phyloP scores from a whole-genome alignment of 2,888 invertebrate genomes.

The Agriotes lineatus region DNA sequence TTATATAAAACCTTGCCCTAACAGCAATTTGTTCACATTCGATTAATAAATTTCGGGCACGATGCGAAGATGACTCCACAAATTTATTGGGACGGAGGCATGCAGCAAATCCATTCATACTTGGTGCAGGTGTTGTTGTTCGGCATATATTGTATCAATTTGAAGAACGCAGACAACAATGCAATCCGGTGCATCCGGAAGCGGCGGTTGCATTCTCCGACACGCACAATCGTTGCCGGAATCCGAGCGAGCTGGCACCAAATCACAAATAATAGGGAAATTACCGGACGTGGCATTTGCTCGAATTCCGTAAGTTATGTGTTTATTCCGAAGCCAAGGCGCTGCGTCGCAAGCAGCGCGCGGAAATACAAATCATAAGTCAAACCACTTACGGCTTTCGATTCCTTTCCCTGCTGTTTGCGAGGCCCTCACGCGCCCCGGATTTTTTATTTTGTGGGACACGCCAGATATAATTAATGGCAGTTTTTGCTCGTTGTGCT shows the following conservation, averaged over 20 bases:
- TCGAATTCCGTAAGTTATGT: constrained; percentile 43
- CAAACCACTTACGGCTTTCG: constrained; percentile 15
- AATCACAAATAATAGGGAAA: constrained; percentile 49
- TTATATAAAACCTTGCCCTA: too few species aligned
- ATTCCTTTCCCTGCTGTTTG: constrained; percentile 6
- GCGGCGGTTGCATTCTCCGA: constrained; percentile 44
- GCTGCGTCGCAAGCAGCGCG: not conserved
- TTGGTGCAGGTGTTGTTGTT: constrained; percentile 15
- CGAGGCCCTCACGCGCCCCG: not conserved
- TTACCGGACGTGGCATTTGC: constrained; percentile 42
- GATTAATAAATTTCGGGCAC: too few species aligned
- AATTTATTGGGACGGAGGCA: not conserved
- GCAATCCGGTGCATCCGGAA: constrained; percentile 38
- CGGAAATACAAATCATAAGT: constrained; percentile 18
- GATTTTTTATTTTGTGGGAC: constrained; percentile 4
- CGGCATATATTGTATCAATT: constrained; percentile 32
- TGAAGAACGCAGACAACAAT: constrained; percentile 48
- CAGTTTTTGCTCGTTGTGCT: not conserved
- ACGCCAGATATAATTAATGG: constrained; percentile 5
- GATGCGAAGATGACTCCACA: too few species aligned
- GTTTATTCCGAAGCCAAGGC: constrained; percentile 34
- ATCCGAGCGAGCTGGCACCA: constrained; percentile 35
- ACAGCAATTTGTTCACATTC: too few species aligned
- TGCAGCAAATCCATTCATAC: constrained; percentile 20
- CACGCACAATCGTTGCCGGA: constrained; percentile 47